Evolutionary conservation across 2,113 vertebrate species (phyloP), one percentile per base, ranked within the genome.

Genomic region (Prunella himalayana): DNA sequence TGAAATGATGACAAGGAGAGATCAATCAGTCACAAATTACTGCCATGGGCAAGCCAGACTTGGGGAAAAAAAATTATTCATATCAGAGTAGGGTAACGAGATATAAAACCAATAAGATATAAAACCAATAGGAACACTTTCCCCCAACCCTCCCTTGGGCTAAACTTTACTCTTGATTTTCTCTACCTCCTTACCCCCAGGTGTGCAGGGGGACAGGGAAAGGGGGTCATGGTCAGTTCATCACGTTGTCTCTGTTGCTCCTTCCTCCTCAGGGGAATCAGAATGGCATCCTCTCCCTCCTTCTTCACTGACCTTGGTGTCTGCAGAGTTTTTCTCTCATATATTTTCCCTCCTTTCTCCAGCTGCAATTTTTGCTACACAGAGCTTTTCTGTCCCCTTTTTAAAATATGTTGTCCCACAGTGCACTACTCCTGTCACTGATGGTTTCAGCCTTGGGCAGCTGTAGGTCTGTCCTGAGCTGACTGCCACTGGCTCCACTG

Each of bases 341-440:
- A 11, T 8, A 17, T 39, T 50, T 37, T 21, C 37, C 22, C 50
- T 77, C 23, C 19, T 44, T 23, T 64, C 33, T 56, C 19, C 33
- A n/a, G 57, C 23, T 64, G 9, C 50, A n/a, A 14, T 24, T 75
- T 53, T 47, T 60, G 50, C 20, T 50, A 21, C 6, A n/a, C 44
- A 35, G 17, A 25, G 27, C 16, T 47, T 35, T 77, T 56, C 16
- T 12, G 21, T 15, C 7, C 33, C 14, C 5, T 45, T 72, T 35
- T 31, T 20, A 3, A 27, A 30, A 30, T n/a, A 12, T 15, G 6
- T 47, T 60, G 14, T 22, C 21, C 24, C 13, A 7, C 25, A 27
- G 18, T 11, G 16, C 7, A 6, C 45, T 39, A 31, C 14, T 4
- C 15, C 7, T 0, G 0, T 20, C 0, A 1, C 35, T n/a, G 37